Percentiles rank a stretch among this genome's conserved stretches.
phyloP scores from a whole-genome alignment of 2,797 vertebrate species.

The Hydrocynus forskahlii region DNA sequence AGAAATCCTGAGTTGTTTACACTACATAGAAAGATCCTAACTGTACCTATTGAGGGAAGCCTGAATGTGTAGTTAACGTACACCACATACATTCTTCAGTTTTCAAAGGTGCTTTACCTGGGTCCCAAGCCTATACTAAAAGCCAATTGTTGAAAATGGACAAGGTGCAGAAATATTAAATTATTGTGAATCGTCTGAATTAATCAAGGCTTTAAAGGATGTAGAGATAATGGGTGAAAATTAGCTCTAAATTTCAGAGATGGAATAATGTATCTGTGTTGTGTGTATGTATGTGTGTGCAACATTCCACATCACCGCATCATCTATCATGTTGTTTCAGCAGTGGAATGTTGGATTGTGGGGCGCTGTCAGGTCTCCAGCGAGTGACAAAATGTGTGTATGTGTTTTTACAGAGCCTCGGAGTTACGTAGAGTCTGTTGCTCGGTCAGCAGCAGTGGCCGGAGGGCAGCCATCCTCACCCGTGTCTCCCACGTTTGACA shows the following conservation, averaged over 20 bases:
- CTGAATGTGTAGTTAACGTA: background rate
- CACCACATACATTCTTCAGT: background rate
- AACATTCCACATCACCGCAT: background rate
- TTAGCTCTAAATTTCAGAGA: background rate
- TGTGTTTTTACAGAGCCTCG: conserved; percentile 82
- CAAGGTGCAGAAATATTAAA: background rate
- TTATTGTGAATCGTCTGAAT: background rate
- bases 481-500: conserved; percentile 64
- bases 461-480: conserved; percentile 68
- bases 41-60: background rate
- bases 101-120: background rate
- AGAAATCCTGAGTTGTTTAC: background rate
- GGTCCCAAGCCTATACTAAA: background rate
- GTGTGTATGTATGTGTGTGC: background rate
- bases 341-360: background rate
- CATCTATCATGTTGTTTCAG: conserved; percentile 2
- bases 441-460: conserved; percentile 78
- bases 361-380: background rate
- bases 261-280: background rate
- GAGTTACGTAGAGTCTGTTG: conserved; percentile 95
- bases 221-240: background rate
- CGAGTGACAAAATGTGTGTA: conserved; percentile 7
- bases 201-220: background rate
- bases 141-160: background rate
- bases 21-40: background rate